Evolutionary conservation across 2,113 vertebrate species (phyloP).

Genomic region (Vombatus ursinus): DNA sequence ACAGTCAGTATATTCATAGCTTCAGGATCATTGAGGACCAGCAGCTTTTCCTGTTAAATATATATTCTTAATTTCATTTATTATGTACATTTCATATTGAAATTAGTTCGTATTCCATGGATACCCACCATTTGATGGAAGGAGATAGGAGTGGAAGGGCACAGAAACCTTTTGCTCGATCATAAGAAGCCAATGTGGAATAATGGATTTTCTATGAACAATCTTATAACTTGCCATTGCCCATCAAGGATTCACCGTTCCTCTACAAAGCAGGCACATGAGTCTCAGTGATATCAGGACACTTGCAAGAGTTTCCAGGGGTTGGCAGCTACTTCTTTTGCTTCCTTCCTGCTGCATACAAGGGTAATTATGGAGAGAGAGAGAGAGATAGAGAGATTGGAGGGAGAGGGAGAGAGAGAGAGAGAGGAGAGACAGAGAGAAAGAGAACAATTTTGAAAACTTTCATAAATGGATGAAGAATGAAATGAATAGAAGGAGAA

Average conservation of each 20-base stretch:
- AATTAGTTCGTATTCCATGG: not conserved
- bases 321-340: not conserved
- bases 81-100: not conserved
- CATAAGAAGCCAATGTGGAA: not conserved
- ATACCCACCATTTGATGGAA: not conserved
- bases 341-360: not conserved
- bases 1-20: too few species aligned
- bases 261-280: not conserved
- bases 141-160: not conserved
- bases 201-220: not conserved
- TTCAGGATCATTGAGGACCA: too few species aligned
- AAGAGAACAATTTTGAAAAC: too few species aligned
- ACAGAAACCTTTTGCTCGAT: not conserved
- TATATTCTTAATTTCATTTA: not conserved
- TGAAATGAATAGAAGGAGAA: too few species aligned
- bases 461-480: too few species aligned
- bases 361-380: not conserved
- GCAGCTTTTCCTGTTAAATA: not conserved
- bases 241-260: not conserved
- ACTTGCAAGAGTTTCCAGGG: not conserved
- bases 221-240: not conserved
- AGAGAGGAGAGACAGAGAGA: too few species aligned
- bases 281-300: not conserved
- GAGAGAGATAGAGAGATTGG: not conserved
- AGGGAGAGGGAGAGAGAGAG: too few species aligned